Percentiles rank a stretch among this genome's conserved stretches.
These are phyloP conservation scores for Peromyscus maniculatus DNA, from an alignment of 2,113 vertebrate species.

Conservation along the genomic window DNA sequence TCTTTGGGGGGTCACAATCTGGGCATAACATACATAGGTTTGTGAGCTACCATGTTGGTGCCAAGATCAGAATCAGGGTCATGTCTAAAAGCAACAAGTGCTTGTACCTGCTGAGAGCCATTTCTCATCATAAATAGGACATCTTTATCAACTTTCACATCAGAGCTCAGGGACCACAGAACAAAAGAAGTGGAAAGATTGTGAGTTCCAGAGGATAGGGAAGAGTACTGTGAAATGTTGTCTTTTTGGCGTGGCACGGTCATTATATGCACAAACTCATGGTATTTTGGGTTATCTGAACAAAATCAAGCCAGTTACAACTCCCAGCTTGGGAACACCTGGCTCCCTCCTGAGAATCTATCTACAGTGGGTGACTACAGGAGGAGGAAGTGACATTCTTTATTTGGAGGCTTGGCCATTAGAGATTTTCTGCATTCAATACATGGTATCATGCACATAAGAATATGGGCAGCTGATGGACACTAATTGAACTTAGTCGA, in stretches of 20 bases:
- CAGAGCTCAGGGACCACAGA: background rate
- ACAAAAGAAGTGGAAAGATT: background rate
- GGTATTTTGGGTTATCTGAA: rapidly evolving
- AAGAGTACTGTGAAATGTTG: background rate
- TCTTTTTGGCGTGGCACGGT: background rate
- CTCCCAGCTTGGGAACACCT: background rate
- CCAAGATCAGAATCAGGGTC: rapidly evolving
- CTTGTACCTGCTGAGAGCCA: background rate
- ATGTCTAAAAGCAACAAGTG: background rate
- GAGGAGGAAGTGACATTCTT: background rate
- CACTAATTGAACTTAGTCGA: background rate
- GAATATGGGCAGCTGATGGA: background rate
- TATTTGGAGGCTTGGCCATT: background rate
- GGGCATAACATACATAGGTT: no score
- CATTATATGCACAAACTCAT: no score
- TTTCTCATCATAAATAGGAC: background rate
- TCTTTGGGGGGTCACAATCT: no score
- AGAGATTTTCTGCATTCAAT: background rate
- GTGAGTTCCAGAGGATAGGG: background rate
- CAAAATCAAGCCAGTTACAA: background rate
- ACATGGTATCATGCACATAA: background rate
- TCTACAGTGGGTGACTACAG: no score
- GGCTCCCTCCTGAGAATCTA: no score
- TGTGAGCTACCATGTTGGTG: background rate
- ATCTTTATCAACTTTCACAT: background rate